Percentiles rank a stretch among this genome's conserved stretches.
These are phyloP conservation scores for Oostethus manadensis DNA, from an alignment of 2,113 vertebrate species.

Conservation along the genomic window DNA sequence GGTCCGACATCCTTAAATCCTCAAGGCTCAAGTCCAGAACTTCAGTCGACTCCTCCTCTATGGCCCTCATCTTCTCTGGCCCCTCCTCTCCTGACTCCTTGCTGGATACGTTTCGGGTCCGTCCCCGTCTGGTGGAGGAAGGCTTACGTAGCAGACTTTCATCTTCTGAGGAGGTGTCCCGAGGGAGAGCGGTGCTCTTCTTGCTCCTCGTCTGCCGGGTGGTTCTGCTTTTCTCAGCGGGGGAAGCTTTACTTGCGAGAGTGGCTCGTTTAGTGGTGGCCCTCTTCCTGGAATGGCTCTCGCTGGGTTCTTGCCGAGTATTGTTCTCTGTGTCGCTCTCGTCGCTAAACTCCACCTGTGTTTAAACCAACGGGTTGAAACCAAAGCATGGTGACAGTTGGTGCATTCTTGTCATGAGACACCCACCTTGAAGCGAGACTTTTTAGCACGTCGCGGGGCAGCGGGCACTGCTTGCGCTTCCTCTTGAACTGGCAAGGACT, in stretches of 20 bases:
- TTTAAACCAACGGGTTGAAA: neutral
- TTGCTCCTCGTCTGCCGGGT: conserved; percentile 38
- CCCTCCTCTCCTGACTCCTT: conserved; percentile 42
- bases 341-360: conserved; percentile 83
- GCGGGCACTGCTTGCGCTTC: conserved; percentile 61
- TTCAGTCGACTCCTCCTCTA: conserved; percentile 50
- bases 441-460: conserved; percentile 77
- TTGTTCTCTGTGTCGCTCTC: conserved; percentile 79
- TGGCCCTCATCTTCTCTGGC: conserved; percentile 75
- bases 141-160: conserved; percentile 4
- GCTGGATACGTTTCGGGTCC: conserved; percentile 23
- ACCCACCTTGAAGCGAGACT: conserved; percentile 76
- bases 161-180: conserved; percentile 44
- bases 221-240: conserved; percentile 15
- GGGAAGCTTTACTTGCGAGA: conserved; percentile 23
- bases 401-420: neutral
- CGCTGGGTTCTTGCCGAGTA: conserved; percentile 19
- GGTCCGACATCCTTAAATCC: conserved; percentile 68
- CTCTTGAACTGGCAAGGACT: conserved; percentile 51
- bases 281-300: conserved; percentile 32
- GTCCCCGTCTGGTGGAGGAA: conserved; percentile 34
- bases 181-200: conserved; percentile 34
- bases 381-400: neutral
- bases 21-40: conserved; percentile 73
- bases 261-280: conserved; percentile 24